Evolutionary conservation across 2,888 invertebrate species (phyloP), one percentile per base, ranked within the genome.

Genomic region (Acanthosepion esculentum): DNA sequence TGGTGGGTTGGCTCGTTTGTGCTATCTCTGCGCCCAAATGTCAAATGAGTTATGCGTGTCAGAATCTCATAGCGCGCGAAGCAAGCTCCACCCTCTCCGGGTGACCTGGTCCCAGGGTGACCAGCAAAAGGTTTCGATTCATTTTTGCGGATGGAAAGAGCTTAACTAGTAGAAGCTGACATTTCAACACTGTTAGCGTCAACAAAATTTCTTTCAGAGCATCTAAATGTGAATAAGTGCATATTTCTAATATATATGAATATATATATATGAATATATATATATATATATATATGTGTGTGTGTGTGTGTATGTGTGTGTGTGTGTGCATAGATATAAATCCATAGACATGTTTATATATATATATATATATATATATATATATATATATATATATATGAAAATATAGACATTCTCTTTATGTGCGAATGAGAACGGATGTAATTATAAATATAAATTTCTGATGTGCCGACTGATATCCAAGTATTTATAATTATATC

Each of bases 111-210:
- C 78, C 78, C 78, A 78, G 78, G 78, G 78, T 78, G 78, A 78
- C 78, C 78, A 78, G 78, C 78, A 10, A 78, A 78, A 78, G 78
- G 78, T 78, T 78, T 78, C 78, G 78, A 78, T 78, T 78, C 78
- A n/a, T n/a, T 33, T 78, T 78, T 78, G n/a, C n/a, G n/a, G 33
- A 78, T n/a, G n/a, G 78, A n/a, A 78, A 33, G 33, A 78, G 33
- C 78, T n/a, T 33, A 5, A 78, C n/a, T n/a, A n/a, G n/a, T 78
- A 78, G 78, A 3, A 15, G 10, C 78, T 78, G 78, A 78, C 78
- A 78, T 78, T 78, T 78, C n/a, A 78, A 78, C n/a, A 78, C n/a
- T 78, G 33, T 78, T 78, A n/a, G 78, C 78, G 78, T 78, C 78
- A 78, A 78, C n/a, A 78, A n/a, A 33, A 33, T 78, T 78, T n/a